A percentile compares a stretch with the other conserved stretches of the same genome.
These are phyloP conservation scores for Rhinoderma darwinii DNA, from an alignment of 2,113 vertebrate species.

Conservation along the genomic window DNA sequence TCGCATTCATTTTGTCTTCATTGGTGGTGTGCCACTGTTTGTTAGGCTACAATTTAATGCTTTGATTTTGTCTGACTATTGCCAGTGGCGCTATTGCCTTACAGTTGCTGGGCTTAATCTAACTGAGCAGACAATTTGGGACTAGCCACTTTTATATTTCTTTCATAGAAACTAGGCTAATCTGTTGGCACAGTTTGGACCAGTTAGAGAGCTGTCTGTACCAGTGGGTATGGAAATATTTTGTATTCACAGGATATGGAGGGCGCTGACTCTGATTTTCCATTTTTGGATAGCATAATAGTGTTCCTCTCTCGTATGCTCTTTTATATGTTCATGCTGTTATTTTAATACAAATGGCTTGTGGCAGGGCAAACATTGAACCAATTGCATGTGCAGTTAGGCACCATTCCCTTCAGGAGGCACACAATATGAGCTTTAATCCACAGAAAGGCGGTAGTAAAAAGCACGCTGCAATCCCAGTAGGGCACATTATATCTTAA, in stretches of 20 bases:
- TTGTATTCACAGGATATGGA: not conserved
- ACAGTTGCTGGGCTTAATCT: not conserved
- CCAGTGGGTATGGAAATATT: not conserved
- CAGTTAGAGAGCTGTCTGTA: not conserved
- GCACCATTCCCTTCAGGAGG: constrained; percentile 5
- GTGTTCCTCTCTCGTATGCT: not conserved
- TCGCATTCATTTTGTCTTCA: no score
- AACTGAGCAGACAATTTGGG: not conserved
- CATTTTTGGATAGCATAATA: not conserved
- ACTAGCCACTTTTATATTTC: not conserved
- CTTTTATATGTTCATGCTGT: not conserved
- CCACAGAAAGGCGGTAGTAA: constrained; percentile 29
- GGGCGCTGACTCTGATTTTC: not conserved
- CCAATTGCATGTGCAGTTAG: not conserved
- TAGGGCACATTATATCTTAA: constrained; percentile 46
- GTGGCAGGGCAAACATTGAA: not conserved
- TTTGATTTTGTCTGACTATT: not conserved
- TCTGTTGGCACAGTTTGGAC: not conserved
- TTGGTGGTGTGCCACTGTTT: no score
- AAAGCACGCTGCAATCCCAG: constrained; percentile 29
- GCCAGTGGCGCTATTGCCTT: no score
- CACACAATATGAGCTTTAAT: constrained; percentile 33
- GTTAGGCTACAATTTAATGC: not conserved
- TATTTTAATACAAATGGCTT: not conserved
- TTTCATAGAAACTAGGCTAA: not conserved